These are phyloP conservation scores for Corynorhinus townsendii DNA, from an alignment of 2,113 vertebrate genomes.

Conservation along the genomic window DNA sequence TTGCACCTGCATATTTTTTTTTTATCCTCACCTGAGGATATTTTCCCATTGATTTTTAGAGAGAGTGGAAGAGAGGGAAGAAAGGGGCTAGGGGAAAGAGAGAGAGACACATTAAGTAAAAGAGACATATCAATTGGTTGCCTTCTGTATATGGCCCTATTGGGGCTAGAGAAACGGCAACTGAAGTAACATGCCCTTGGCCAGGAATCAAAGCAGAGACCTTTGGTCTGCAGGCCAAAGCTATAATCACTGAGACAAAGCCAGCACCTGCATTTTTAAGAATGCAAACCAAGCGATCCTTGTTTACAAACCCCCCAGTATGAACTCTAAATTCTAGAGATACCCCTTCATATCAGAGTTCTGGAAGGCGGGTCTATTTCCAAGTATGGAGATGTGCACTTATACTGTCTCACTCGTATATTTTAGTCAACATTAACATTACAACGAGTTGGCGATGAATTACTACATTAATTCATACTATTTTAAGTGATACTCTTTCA, in stretches of 20 bases:
- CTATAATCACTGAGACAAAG: too few species aligned
- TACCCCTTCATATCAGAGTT: not conserved
- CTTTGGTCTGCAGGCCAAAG: too few species aligned
- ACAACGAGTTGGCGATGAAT: not conserved
- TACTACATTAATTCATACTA: constrained; percentile 30
- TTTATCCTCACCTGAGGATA: too few species aligned
- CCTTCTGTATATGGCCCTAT: too few species aligned
- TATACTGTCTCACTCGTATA: constrained; percentile 17
- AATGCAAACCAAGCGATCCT: not conserved
- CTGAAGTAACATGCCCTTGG: too few species aligned
- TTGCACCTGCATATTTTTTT: not conserved
- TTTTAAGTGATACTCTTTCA: constrained; percentile 3
- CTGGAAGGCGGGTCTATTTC: not conserved
- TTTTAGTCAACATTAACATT: constrained; percentile 34
- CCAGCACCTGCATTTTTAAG: not conserved
- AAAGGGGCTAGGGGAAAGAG: too few species aligned
- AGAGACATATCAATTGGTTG: too few species aligned
- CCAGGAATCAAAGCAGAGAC: too few species aligned
- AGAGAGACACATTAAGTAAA: too few species aligned
- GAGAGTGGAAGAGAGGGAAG: too few species aligned
- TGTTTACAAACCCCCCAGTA: not conserved
- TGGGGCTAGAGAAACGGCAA: too few species aligned
- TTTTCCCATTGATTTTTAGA: too few species aligned
- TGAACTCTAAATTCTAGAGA: not conserved
- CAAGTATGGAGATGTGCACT: not conserved